These are phyloP conservation scores for Malurus cyaneus DNA, from an alignment of 2,113 vertebrate species.

Conservation along the genomic window DNA sequence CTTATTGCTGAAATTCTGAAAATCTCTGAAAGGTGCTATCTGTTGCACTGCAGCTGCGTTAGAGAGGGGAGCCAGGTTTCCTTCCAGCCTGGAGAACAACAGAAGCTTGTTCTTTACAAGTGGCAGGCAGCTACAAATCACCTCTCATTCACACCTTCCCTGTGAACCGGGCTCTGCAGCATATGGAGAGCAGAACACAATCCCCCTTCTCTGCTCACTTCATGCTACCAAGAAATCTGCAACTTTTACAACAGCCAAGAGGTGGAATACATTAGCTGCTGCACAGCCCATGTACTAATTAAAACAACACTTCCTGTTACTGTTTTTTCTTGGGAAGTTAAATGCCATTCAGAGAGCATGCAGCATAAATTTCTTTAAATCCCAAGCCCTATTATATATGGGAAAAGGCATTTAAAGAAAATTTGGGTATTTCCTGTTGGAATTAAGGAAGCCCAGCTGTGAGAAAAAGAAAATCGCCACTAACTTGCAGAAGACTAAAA, in stretches of 20 bases:
- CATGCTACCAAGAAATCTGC: background rate
- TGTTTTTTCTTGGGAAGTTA: slow-evolving; percentile 1
- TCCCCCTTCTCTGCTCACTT: background rate
- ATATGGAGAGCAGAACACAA: slow-evolving; percentile 29
- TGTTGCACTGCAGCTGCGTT: background rate
- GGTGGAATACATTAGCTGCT: slow-evolving; percentile 25
- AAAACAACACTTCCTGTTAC: background rate
- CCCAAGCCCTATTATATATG: background rate
- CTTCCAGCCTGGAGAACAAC: background rate
- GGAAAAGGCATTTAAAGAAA: background rate
- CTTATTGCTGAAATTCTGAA: background rate
- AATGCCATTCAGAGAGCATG: background rate
- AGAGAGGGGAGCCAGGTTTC: background rate
- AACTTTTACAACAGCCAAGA: slow-evolving; percentile 11
- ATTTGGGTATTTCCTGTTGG: background rate
- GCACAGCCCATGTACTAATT: slow-evolving; percentile 25
- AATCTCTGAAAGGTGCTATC: background rate
- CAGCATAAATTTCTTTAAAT: background rate
- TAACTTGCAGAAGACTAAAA: background rate
- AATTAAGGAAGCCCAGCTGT: background rate
- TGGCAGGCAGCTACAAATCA: background rate
- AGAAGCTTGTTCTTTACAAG: background rate
- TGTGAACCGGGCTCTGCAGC: background rate
- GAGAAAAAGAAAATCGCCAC: background rate
- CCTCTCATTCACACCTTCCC: slow-evolving; percentile 3